These are phyloP conservation scores for Dicrostonyx torquatus DNA, from an alignment of 2,797 vertebrate genomes.

Conservation along the genomic window DNA sequence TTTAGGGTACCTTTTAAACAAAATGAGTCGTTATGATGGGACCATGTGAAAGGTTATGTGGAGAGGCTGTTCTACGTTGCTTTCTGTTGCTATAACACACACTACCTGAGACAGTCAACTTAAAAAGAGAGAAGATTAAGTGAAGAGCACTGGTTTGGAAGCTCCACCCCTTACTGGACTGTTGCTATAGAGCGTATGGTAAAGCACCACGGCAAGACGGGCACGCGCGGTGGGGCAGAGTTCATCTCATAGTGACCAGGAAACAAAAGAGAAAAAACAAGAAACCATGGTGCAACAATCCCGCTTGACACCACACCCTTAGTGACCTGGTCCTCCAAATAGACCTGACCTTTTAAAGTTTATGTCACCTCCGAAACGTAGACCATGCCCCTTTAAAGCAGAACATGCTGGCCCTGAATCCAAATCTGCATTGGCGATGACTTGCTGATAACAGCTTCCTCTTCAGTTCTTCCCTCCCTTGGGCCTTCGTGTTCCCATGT, in stretches of 20 bases:
- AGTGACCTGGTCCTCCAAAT: not conserved
- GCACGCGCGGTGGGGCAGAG: not conserved
- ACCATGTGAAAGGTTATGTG: not conserved
- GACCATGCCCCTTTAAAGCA: not conserved
- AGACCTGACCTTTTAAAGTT: not conserved
- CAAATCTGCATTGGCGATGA: not conserved
- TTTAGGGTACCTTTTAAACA: not conserved
- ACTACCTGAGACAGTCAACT: not conserved
- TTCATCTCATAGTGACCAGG: not conserved
- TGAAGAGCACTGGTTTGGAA: not conserved
- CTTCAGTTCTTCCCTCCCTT: not conserved
- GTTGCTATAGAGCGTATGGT: too few relatives aligned
- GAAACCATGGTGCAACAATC: not conserved
- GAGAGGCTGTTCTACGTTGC: not conserved
- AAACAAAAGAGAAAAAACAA: not conserved
- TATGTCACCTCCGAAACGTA: not conserved
- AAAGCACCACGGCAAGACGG: too few relatives aligned
- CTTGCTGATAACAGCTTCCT: not conserved
- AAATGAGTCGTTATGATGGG: not conserved
- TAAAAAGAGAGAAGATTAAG: not conserved
- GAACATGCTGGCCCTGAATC: not conserved
- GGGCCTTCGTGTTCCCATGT: not conserved
- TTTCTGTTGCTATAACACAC: not conserved
- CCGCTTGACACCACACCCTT: not conserved
- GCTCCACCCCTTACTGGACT: not conserved